These are phyloP conservation scores for Selenia dentaria DNA, from an alignment of 2,888 invertebrate genomes.

Conservation along the genomic window DNA sequence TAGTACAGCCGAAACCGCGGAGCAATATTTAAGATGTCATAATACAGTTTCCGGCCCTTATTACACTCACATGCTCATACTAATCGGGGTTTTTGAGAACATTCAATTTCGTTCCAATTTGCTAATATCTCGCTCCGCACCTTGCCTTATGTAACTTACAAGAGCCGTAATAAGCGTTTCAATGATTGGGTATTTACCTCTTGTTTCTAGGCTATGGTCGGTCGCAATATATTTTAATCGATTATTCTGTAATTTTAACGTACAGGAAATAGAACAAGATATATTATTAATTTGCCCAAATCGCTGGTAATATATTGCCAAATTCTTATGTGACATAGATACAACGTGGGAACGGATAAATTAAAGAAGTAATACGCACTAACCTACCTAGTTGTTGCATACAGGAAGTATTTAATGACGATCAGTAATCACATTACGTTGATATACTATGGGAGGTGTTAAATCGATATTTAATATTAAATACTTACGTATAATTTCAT, in stretches of 20 bases:
- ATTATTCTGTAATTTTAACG: conserved; percentile 10
- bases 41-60: conserved; percentile 24
- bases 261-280: conserved; percentile 4
- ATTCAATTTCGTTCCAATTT: conserved; percentile 61
- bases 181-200: conserved; percentile 16
- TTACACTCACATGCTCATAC: conserved; percentile 22
- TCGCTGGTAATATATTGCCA: conserved; percentile 1
- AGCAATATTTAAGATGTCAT: too few relatives aligned
- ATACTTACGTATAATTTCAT: too few relatives aligned
- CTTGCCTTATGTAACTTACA: conserved; percentile 46
- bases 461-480: too few relatives aligned
- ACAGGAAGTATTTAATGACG: too few relatives aligned
- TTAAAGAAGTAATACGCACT: conserved; percentile 7
- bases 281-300: too few relatives aligned
- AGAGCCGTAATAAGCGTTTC: conserved; percentile 21
- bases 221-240: conserved; percentile 12
- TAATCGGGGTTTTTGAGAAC: conserved; percentile 43
- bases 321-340: conserved; percentile 2
- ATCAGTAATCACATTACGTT: too few relatives aligned
- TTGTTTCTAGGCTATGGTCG: conserved; percentile 19
- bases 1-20: too few relatives aligned
- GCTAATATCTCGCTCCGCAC: conserved; percentile 58
- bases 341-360: conserved; percentile 17
- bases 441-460: too few relatives aligned
- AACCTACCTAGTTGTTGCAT: too few relatives aligned